Evolutionary conservation across 2,888 invertebrate species (phyloP).

Genomic region (Auanema sp.): DNA sequence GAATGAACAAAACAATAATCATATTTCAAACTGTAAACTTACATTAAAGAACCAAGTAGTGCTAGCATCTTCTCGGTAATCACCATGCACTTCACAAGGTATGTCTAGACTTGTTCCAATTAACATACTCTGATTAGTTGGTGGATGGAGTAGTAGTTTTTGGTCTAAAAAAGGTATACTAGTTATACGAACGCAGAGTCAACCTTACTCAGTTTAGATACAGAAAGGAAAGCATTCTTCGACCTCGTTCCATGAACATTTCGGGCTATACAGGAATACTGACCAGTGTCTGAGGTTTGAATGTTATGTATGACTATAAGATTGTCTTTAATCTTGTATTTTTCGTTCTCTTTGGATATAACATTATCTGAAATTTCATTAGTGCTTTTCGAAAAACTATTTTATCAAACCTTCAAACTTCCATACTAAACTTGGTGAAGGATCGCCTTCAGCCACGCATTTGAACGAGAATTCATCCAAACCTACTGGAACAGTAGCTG

Average conservation of each 20-base stretch:
- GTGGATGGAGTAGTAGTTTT: conserved; percentile 68
- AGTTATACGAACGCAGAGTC: not conserved
- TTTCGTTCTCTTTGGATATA: conserved; percentile 12
- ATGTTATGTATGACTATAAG: conserved; percentile 38
- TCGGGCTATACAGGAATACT: conserved; percentile 67
- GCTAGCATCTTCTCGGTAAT: conserved; percentile 69
- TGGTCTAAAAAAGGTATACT: not conserved
- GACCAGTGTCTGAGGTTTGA: conserved; percentile 60
- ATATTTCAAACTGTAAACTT: conserved; percentile 17
- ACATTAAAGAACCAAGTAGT: conserved; percentile 51
- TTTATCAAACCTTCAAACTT: conserved; percentile 79
- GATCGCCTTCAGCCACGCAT: conserved; percentile 87
- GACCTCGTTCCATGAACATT: conserved; percentile 65
- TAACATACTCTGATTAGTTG: conserved; percentile 74
- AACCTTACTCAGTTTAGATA: conserved; percentile 9
- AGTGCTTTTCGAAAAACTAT: not conserved
- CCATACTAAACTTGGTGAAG: conserved; percentile 88
- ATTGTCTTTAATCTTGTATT: conserved; percentile 9
- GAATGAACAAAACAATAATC: conserved; percentile 12
- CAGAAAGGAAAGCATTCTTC: conserved; percentile 44
- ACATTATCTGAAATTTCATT: conserved; percentile 13
- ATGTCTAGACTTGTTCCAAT: conserved; percentile 89
- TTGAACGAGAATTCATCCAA: conserved; percentile 82
- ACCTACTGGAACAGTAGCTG: conserved; percentile 86
- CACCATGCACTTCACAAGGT: conserved; percentile 90